Percentiles rank a stretch among this genome's conserved stretches.
Evolutionary conservation across 2,797 vertebrate genomes (phyloP).

Genomic region (Crocodylus rhombifer): DNA sequence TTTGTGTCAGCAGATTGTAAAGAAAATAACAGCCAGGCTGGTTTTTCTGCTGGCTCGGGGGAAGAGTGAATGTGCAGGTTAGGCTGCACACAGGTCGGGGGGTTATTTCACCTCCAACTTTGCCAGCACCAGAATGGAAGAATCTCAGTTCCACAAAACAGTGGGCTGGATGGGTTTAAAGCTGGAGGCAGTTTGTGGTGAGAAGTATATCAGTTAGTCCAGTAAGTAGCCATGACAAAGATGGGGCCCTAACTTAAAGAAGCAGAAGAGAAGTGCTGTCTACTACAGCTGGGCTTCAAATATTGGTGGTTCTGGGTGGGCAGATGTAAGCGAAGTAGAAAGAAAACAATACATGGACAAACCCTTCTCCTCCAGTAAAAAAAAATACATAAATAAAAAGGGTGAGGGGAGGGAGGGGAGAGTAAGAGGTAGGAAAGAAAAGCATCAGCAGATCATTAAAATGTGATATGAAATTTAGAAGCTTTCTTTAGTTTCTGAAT

Average conservation of each 20-base stretch:
- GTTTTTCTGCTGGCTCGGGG: slow-evolving; percentile 10
- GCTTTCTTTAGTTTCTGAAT: background rate
- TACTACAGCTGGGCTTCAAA: background rate
- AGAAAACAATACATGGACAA: slow-evolving; percentile 51
- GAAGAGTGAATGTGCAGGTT: fast-evolving
- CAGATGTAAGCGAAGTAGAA: slow-evolving; percentile 8
- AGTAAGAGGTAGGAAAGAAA: too few species aligned
- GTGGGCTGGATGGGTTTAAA: fast-evolving
- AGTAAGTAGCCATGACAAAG: too few species aligned
- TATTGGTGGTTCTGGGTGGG: background rate
- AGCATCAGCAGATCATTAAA: slow-evolving; percentile 20
- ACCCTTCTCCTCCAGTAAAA: slow-evolving; percentile 46
- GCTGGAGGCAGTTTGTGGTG: background rate
- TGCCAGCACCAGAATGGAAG: fast-evolving
- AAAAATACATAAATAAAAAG: slow-evolving; percentile 13
- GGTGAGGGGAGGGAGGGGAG: background rate
- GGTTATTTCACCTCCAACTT: background rate
- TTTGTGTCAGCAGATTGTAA: slow-evolving; percentile 68
- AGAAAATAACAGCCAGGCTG: slow-evolving; percentile 46
- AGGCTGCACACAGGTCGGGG: background rate
- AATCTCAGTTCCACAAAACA: fast-evolving
- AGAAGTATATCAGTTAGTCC: background rate
- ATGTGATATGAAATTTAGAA: slow-evolving; percentile 16
- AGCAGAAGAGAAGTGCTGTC: background rate
- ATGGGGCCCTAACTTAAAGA: slow-evolving; percentile 13